Conservation (phyloP, 2,113 vertebrate species). For the Mastomys coucha region DNA sequence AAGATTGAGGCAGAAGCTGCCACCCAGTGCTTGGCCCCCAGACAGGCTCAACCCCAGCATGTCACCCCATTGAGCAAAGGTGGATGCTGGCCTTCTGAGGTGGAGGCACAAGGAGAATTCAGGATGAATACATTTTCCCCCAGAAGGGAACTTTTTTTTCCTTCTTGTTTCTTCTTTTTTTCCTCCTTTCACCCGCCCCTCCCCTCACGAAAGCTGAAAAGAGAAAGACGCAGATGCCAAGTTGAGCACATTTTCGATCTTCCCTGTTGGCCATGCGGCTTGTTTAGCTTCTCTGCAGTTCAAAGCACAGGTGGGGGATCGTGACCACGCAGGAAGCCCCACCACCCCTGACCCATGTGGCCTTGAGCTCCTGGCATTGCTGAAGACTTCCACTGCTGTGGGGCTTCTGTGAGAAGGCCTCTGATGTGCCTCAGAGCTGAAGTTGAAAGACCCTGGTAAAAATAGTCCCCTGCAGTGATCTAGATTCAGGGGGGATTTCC, state of each 20-base stretch:
- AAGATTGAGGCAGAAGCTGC: conserved; percentile 69
- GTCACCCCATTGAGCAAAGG: conserved; percentile 72
- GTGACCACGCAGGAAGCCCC: conserved; percentile 10
- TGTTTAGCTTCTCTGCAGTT: conserved; percentile 61
- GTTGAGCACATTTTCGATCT: conserved; percentile 62
- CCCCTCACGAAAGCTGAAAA: conserved; percentile 20
- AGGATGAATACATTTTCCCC: conserved; percentile 30
- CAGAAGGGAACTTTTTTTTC: conserved; percentile 50
- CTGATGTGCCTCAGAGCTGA: conserved; percentile 41
- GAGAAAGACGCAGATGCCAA: conserved; percentile 65
- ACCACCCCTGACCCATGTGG: not conserved
- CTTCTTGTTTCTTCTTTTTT: not conserved
- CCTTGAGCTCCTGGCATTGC: not conserved
- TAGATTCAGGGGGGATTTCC: conserved; percentile 20
- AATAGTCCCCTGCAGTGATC: not conserved
- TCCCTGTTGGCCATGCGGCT: not conserved
- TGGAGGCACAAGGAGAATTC: conserved; percentile 70
- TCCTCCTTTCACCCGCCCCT: not conserved
- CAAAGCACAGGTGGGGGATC: not conserved
- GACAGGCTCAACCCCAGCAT: conserved; percentile 61
- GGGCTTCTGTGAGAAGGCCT: conserved; percentile 2
- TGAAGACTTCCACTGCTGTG: not conserved
- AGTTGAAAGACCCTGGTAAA: conserved; percentile 65
- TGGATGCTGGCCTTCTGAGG: conserved; percentile 72
- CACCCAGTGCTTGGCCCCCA: conserved; percentile 68